Evolutionary conservation across 2,888 invertebrate genomes (phyloP), one percentile per base, ranked within the genome.

Genomic region (Acrocera orbiculus): DNA sequence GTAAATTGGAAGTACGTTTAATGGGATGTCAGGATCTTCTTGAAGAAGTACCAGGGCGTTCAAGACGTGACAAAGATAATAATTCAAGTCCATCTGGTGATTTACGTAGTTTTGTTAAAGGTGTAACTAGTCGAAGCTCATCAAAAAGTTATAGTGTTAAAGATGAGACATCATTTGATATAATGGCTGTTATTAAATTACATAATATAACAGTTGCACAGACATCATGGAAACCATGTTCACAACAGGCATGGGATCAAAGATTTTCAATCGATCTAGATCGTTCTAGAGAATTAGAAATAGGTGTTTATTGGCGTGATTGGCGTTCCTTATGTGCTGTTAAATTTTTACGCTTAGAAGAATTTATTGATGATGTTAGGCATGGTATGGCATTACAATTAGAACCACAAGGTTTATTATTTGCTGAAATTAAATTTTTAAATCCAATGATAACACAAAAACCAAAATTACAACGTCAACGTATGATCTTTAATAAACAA

Each of bases 161-260:
- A 58, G 90, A 90, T 51, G 90, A 90, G 59, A 87, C 85, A 38
- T 89, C 89, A 54, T 85, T 80, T 66, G 96, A 98, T 62, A 95
- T 98, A 40, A 93, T 92, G 86, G 95, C 95, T 36, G 81, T 90
- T 45, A 71, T 99, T 48, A 93, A 96, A 61, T 64, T 99, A 52
- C 98, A 99, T 63, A 96, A 96, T 62, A 86, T 85, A 52, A 78
- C 83, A 23, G 93, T 95, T 42, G 93, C 78, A 37, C 93, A 95
- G 64, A 98, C 98, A n/a, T 85, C 80, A 52, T 95, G 93, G 87
- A 80, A 83, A 56, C 80, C 81, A 0, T 90, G 89, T 61, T 93
- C 92, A 42, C 93, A 95, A 61, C 92, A 95, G 64, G 95, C 95
- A 46, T 95, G 95, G 95, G 93, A 95, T 66, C 92, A 93, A 64